Conservation (phyloP, 2,888 invertebrate genomes). For the Myopa tessellatipennis region DNA sequence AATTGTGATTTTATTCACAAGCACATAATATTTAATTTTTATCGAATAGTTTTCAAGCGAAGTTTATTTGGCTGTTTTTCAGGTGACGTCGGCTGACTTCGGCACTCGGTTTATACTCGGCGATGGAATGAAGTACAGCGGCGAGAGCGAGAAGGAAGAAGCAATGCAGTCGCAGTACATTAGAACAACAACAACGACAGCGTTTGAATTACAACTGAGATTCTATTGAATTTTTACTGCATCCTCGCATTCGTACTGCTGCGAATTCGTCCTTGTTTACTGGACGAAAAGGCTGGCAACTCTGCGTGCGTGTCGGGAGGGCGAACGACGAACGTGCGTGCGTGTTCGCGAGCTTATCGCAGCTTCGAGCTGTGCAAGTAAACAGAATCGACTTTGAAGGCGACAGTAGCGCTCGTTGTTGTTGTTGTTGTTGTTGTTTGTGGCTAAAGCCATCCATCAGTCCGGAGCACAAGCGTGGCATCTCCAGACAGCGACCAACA, state of each 20-base stretch:
- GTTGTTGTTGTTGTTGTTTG: slow-evolving; percentile 4
- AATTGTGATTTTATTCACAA: too few species aligned
- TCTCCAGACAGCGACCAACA: slow-evolving; percentile 54
- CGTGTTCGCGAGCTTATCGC: background rate
- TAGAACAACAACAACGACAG: background rate
- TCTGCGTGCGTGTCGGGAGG: background rate
- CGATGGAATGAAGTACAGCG: background rate
- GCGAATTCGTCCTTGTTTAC: background rate
- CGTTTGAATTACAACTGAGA: background rate
- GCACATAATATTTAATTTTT: too few species aligned
- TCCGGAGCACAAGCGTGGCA: slow-evolving; percentile 9
- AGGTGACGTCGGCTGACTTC: too few species aligned
- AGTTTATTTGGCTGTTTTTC: too few species aligned
- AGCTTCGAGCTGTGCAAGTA: background rate
- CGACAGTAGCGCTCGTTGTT: slow-evolving; percentile 52
- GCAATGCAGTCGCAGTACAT: background rate
- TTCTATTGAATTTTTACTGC: background rate
- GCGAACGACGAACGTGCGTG: background rate
- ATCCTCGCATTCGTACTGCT: background rate
- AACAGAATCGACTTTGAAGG: slow-evolving; percentile 52
- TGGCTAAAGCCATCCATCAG: slow-evolving; percentile 19
- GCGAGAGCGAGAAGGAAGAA: background rate
- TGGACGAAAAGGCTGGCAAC: background rate
- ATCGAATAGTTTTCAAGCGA: too few species aligned
- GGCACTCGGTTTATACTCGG: too few species aligned